Percentiles rank a stretch among this genome's conserved stretches.
Evolutionary conservation across 2,797 vertebrate species (phyloP).

Genomic region (Gallinago solitaria): DNA sequence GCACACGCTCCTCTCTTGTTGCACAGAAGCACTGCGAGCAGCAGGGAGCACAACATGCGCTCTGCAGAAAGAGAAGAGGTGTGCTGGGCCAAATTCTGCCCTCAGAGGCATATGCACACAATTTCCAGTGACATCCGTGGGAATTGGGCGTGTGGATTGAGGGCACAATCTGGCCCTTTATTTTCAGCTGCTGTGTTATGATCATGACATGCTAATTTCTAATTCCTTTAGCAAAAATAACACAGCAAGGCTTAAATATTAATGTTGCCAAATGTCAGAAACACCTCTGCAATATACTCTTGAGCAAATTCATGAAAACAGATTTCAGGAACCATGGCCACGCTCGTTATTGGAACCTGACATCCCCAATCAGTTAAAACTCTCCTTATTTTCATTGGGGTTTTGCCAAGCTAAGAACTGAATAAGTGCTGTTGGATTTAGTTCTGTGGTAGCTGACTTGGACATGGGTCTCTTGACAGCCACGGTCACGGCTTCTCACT

Average conservation of each 20-base stretch:
- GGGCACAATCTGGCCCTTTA: conserved; percentile 54
- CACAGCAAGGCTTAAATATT: conserved; percentile 57
- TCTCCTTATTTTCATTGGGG: neutral
- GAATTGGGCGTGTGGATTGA: conserved; percentile 14
- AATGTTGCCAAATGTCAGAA: conserved; percentile 55
- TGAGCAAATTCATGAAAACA: conserved; percentile 25
- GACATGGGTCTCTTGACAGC: neutral
- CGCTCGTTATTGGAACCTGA: conserved; percentile 8
- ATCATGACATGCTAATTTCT: conserved; percentile 41
- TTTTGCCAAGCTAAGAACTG: conserved; percentile 6
- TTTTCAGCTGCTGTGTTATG: conserved; percentile 32
- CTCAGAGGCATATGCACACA: neutral
- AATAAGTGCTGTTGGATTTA: neutral
- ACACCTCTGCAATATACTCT: conserved; percentile 24
- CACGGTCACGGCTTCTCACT: neutral
- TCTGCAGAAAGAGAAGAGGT: neutral
- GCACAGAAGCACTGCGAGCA: neutral
- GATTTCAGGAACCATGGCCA: neutral
- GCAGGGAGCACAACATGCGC: fast-evolving
- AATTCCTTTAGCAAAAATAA: conserved; percentile 56
- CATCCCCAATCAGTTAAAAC: conserved; percentile 26
- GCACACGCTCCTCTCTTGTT: neutral
- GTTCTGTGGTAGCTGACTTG: neutral
- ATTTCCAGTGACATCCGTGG: neutral
- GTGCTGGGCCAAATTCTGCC: neutral